A percentile compares a stretch with the other conserved stretches of the same genome.
These are phyloP conservation scores for Amblyopsis rosae DNA, from an alignment of 2,113 vertebrate genomes.

Conservation along the genomic window DNA sequence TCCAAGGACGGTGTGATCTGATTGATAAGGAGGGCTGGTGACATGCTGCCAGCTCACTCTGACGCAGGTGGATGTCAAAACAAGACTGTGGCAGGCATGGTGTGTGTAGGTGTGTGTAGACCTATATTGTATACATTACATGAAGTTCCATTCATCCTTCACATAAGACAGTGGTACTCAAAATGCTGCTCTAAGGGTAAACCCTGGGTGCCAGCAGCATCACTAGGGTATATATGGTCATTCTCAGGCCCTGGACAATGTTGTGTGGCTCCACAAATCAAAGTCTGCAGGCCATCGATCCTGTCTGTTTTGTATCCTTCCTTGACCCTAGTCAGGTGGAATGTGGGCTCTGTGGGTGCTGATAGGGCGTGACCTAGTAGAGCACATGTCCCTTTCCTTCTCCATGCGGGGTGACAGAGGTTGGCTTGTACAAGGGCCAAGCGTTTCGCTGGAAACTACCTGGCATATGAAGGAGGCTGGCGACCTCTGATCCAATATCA, in stretches of 20 bases:
- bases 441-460: constrained; percentile 51
- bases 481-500: constrained; percentile 11
- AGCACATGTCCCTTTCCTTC: constrained; percentile 55
- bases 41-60: constrained; percentile 25
- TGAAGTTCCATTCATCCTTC: background rate
- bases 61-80: constrained; percentile 38
- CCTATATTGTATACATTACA: background rate
- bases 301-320: constrained; percentile 50
- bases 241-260: background rate
- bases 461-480: constrained; percentile 41
- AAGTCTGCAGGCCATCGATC: background rate
- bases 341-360: constrained; percentile 71
- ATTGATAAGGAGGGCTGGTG: constrained; percentile 30
- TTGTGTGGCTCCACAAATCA: background rate
- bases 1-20: constrained; percentile 23
- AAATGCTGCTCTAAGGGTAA: background rate
- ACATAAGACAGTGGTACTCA: background rate
- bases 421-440: constrained; percentile 32
- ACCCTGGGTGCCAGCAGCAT: background rate
- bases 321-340: constrained; percentile 66
- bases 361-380: constrained; percentile 56
- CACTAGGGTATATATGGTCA: background rate
- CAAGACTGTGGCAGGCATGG: constrained; percentile 3
- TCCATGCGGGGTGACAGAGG: constrained; percentile 36
- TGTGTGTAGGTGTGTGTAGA: constrained; percentile 14